Evolutionary conservation across 2,113 vertebrate genomes (phyloP).

Genomic region (Forbesichthys papilliferus): DNA sequence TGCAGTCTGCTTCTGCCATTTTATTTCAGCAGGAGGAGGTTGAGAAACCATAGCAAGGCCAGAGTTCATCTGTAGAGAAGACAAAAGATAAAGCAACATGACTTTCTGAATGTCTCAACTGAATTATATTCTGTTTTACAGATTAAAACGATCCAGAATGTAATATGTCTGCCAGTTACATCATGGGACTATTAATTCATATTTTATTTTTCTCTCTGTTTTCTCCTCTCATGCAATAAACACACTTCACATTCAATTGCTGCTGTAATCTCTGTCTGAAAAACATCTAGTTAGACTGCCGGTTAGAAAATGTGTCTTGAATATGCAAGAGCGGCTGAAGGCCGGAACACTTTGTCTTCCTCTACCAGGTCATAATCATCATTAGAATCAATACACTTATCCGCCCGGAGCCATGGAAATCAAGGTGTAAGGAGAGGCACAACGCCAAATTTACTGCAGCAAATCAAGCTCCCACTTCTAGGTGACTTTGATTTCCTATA

Average conservation of each 20-base stretch:
- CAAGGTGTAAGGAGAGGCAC: conserved; percentile 21
- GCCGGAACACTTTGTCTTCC: conserved; percentile 44
- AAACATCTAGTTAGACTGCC: conserved; percentile 56
- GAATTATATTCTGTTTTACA: neutral
- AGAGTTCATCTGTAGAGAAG: conserved; percentile 70
- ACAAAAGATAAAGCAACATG: conserved; percentile 58
- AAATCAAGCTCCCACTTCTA: conserved; percentile 52
- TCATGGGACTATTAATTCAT: conserved; percentile 61
- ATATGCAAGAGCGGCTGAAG: conserved; percentile 46
- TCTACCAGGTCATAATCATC: conserved; percentile 42
- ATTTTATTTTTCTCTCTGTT: conserved; percentile 28
- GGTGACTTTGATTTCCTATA: conserved; percentile 65
- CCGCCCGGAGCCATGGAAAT: conserved; percentile 6
- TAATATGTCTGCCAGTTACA: conserved; percentile 53
- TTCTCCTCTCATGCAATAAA: conserved; percentile 54
- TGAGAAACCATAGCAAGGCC: conserved; percentile 54
- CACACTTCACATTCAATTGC: conserved; percentile 51
- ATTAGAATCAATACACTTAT: conserved; percentile 48
- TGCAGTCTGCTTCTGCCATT: conserved; percentile 62
- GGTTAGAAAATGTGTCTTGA: conserved; percentile 47
- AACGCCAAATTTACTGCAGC: conserved; percentile 45
- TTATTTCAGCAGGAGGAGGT: conserved; percentile 50
- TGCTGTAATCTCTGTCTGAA: conserved; percentile 49
- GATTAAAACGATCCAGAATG: conserved; percentile 44
- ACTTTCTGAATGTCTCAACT: conserved; percentile 33